Percentiles rank a stretch among this genome's conserved stretches.
Evolutionary conservation across 2,797 vertebrate species (phyloP).

Genomic region (Silurus lanzhouensis): DNA sequence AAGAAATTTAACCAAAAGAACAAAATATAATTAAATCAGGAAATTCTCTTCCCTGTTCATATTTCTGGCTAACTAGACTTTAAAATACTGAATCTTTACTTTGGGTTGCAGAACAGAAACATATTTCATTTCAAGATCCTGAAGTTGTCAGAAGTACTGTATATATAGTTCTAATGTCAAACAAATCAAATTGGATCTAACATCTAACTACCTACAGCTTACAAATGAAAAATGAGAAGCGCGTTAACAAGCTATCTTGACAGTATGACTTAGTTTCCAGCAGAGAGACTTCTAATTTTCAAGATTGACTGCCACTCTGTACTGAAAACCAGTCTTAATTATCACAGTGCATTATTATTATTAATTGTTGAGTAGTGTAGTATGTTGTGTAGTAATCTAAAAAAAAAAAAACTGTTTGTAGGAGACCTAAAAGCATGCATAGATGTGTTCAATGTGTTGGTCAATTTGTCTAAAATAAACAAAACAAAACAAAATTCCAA

Average conservation of each 20-base stretch:
- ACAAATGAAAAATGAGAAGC: neutral
- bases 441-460: neutral
- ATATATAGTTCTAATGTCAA: neutral
- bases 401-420: neutral
- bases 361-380: no score
- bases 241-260: neutral
- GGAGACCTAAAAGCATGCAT: neutral
- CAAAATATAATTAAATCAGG: neutral
- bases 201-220: neutral
- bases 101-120: neutral
- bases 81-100: neutral
- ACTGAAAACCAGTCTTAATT: neutral
- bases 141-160: neutral
- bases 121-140: neutral
- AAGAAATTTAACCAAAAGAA: neutral
- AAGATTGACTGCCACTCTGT: neutral
- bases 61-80: neutral
- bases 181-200: neutral
- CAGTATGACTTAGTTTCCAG: neutral
- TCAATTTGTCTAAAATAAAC: neutral
- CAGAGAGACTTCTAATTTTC: neutral
- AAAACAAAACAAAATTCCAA: neutral
- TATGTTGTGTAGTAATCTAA: neutral
- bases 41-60: neutral
- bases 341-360: neutral